Evolutionary conservation across 1,140 invertebrate genomes (phyloP), one percentile per base, ranked within the genome.

Genomic region (Fopius arisanus): DNA sequence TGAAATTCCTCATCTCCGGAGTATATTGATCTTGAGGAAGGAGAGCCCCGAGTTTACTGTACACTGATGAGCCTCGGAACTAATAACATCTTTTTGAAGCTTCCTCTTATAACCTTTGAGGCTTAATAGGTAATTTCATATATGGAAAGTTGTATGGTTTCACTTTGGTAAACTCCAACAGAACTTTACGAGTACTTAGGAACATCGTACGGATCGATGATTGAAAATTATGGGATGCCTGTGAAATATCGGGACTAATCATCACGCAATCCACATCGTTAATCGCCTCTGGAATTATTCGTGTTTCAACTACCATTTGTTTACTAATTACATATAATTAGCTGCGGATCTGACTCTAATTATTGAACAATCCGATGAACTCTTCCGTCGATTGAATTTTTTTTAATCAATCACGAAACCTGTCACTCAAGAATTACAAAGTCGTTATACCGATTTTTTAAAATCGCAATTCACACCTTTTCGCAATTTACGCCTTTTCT

Each of bases 61-160:
- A 59, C 23, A 59, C 54, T 28, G 54, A 59, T 59, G 23, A 59
- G 54, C 21, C 6, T 28, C 6, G 54, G 10, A 59, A 59, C 14
- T 59, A 59, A 59, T 59, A 23, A 28, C 54, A 28, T 59, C 54
- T 59, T 59, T 59, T 59, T 59, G 54, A 59, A 59, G 54, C 54
- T 59, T 59, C 19, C 10, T 59, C 54, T 59, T 59, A 59, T 26
- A 26, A 23, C 54, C 16, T 59, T 59, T 21, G 54, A 59, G 23
- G 54, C 54, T 59, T 59, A 26, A 59, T 59, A 59, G 54, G 54
- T 59, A 59, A 59, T 59, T 59, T 59, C 54, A 59, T 59, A 59
- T 28, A 59, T 59, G 54, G 54, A 23, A 59, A 59, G 54, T 59
- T 59, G 23, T 59, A 59, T 23, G 54, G 54, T 59, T 59, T 59